Base-by-base conservation (phyloP, 2,797 vertebrate species). In the Serranus cabrilla region DNA sequence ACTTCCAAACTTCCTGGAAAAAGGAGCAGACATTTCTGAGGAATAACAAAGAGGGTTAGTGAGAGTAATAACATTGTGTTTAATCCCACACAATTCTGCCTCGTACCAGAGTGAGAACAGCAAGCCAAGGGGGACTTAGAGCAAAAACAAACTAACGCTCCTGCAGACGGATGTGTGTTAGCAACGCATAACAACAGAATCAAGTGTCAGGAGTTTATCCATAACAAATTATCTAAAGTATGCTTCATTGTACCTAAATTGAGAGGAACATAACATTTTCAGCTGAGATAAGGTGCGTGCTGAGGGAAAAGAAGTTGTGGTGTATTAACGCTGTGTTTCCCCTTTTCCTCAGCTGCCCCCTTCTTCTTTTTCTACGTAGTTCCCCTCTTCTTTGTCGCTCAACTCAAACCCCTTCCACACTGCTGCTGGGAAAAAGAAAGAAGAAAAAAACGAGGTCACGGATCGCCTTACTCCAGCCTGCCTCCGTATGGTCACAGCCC, bases 1-100 rank as follows among this genome's bases (percentile, higher is more conserved):
- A 91, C 73, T 72, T 91, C 43, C 84, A 87, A 91, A 89, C 88
- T 91, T 93, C 87, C 87, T 88, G 89, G 93, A 92, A 93, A 83
- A 85, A 78, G 78, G 54, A 88, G 82, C 67, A 82, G 80, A 84
- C 70, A 63, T 74, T 85, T 90, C 75, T 76, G 71, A 87, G 86
- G 85, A 88, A 90, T 90, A 91, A 91, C 82, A 90, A 90, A 89
- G 84, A 83, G 82, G 78, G 80, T 87, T 88, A 83, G 91, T 65
- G 77, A 61, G 83, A 82, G 77, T 72, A 87, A 91, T 77, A 89
- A 88, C 83, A 81, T 73, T 77, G 84, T 82, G 79, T 85, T 88
- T 90, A 91, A 89, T 90, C 90, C 80, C 69, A 66, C 83, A 73
- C 84, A 82, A 74, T 63, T 88, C 66, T 60, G 83, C 81, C 78